A percentile compares a stretch with the other conserved stretches of the same genome.
Evolutionary conservation across 2,797 vertebrate species (phyloP).

Genomic region (Rhinoraja longicauda): DNA sequence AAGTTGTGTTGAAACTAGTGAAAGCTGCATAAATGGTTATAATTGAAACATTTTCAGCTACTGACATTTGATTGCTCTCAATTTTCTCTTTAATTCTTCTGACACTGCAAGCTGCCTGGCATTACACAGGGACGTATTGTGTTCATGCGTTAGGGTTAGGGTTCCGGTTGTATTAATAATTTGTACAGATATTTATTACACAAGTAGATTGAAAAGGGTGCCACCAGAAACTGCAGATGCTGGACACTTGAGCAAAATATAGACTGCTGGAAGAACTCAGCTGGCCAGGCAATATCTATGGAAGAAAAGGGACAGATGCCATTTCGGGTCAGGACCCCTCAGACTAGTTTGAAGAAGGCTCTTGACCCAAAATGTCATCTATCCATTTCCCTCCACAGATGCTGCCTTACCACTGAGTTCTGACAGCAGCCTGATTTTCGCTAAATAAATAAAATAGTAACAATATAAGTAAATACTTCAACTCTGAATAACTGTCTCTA

Average conservation of each 20-base stretch:
- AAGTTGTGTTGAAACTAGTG: background rate
- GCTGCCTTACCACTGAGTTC: no score
- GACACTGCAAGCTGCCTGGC: background rate
- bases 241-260: no score
- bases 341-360: no score
- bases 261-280: no score
- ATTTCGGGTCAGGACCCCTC: no score
- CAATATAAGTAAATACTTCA: background rate
- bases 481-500: background rate
- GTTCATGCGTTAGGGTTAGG: background rate
- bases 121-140: background rate
- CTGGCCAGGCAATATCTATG: no score
- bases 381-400: no score
- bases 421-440: no score
- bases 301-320: no score
- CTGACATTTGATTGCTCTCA: slow-evolving; percentile 2
- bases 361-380: no score
- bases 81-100: background rate
- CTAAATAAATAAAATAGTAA: background rate
- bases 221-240: no score
- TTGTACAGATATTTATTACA: slow-evolving; percentile 8
- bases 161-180: background rate
- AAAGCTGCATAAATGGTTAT: slow-evolving; percentile 10
- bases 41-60: background rate
- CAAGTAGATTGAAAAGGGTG: background rate